Evolutionary conservation across 2,113 vertebrate genomes (phyloP), one percentile per base, ranked within the genome.

Genomic region (Stomatorhinus ivindoensis): DNA sequence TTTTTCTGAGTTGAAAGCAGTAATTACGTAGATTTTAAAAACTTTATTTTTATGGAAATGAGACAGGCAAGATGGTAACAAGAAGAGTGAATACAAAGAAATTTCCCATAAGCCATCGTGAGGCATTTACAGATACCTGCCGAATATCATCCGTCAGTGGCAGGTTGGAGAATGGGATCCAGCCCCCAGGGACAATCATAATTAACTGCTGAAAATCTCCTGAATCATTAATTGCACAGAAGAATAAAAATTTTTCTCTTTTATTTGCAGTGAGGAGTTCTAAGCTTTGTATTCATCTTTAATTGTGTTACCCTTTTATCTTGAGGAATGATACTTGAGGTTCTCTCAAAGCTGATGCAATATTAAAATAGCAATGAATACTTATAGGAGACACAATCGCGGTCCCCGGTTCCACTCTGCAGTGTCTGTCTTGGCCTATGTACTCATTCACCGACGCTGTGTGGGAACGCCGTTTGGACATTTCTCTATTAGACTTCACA

Each of bases 91-190:
- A 53, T 51, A 53, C 10, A 35, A 27, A 53, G 50, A 53, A 39
- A 76, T 50, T 19, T 58, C 42, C 27, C 31, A 80, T 31, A 47
- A 89, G 61, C 44, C 27, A 76, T 19, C 17, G 80, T n/a, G 24
- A 31, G 69, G 89, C 39, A 47, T 89, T 89, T 73, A n/a, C 46
- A 87, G 51, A 90, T 58, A 87, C 84, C 89, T 90, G 61, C 24
- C 47, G 42, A 42, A 58, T 21, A 53, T 55, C 51, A 55, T 80
- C 47, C 27, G 31, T 35, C 65, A 53, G 31, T 35, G 24, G 46
- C 51, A 27, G 44, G 17, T 11, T 35, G 31, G 46, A 19, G 6
- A 82, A 24, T 3, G 15, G 31, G 35, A 17, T 15, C 69, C n/a
- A 46, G 4, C 2, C 88, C 76, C 24, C 35, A 13, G 47, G 69